These are phyloP conservation scores for Drosophila eohydei DNA, from an alignment of 2,888 invertebrate species.

Conservation along the genomic window DNA sequence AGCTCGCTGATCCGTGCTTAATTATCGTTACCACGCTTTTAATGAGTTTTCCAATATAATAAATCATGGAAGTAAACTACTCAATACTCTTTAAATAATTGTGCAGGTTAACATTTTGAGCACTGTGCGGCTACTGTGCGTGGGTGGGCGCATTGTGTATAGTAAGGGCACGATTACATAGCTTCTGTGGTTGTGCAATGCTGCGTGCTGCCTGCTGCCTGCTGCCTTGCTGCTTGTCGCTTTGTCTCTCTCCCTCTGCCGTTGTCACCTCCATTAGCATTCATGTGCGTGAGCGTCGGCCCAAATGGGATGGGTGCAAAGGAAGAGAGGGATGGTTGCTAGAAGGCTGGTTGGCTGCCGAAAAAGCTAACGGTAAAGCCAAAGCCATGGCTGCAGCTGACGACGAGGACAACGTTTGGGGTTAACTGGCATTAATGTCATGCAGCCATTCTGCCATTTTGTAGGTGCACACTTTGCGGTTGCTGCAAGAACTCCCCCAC, in stretches of 20 bases:
- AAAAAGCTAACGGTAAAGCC: conserved; percentile 51
- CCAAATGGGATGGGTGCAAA: conserved; percentile 3
- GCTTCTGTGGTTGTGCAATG: conserved; percentile 75
- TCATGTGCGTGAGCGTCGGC: conserved; percentile 67
- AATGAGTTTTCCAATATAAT: conserved; percentile 18
- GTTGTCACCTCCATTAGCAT: conserved; percentile 60
- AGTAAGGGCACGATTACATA: conserved; percentile 11
- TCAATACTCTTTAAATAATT: conserved; percentile 18
- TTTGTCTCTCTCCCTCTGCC: conserved; percentile 2
- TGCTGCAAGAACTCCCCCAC: conserved; percentile 33
- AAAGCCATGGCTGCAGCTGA: conserved; percentile 70
- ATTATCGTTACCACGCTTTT: not conserved
- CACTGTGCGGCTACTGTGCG: conserved; percentile 40
- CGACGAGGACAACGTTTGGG: conserved; percentile 72
- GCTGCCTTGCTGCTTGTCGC: conserved; percentile 7
- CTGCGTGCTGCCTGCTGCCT: conserved; percentile 71
- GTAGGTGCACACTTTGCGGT: conserved; percentile 68
- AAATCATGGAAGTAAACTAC: not conserved
- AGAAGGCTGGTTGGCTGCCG: conserved; percentile 45
- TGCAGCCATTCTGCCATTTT: conserved; percentile 63
- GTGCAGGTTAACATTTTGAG: conserved; percentile 4
- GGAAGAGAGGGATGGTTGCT: not conserved
- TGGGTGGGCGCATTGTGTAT: conserved; percentile 11
- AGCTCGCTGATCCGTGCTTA: conserved; percentile 11
- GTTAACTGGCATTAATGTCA: conserved; percentile 81